A percentile compares a stretch with the other conserved stretches of the same genome.
phyloP scores from a whole-genome alignment of 2,888 invertebrate genomes.

The Microchrysa polita region DNA sequence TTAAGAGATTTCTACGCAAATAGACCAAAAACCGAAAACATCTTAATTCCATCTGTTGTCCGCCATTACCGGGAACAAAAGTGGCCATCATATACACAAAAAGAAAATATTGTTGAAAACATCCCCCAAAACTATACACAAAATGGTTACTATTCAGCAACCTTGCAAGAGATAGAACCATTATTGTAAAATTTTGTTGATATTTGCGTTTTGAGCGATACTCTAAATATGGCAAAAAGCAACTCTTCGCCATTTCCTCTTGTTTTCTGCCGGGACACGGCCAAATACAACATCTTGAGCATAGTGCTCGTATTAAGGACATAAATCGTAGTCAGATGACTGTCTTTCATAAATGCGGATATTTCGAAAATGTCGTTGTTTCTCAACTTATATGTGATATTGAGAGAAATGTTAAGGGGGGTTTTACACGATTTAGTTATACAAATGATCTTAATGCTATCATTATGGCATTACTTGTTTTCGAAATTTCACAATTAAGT shows the following conservation, averaged over 20 bases:
- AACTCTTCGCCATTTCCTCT: constrained; percentile 5
- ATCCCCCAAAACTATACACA: constrained; percentile 33
- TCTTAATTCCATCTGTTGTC: constrained; percentile 36
- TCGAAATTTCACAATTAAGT: too few species aligned
- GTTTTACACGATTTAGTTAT: not conserved
- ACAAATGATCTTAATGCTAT: too few species aligned
- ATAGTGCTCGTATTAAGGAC: constrained; percentile 28
- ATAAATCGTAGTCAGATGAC: constrained; percentile 43
- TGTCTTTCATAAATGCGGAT: constrained; percentile 17
- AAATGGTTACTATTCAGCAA: constrained; percentile 33
- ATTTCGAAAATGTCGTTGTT: not conserved
- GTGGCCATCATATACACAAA: not conserved
- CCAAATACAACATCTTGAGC: constrained; percentile 36
- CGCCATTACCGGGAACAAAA: constrained; percentile 11
- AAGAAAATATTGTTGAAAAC: constrained; percentile 14
- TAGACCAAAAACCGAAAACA: constrained; percentile 33
- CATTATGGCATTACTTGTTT: too few species aligned
- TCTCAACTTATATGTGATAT: not conserved
- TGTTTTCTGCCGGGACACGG: not conserved
- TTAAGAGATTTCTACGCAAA: not conserved
- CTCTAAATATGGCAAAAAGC: too few species aligned
- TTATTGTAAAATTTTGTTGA: constrained; percentile 50
- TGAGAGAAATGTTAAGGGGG: not conserved
- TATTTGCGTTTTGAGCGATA: constrained; percentile 39
- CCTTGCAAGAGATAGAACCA: constrained; percentile 42